Evolutionary conservation across 2,113 vertebrate genomes (phyloP).

Genomic region (Poeciliopsis turrubarensis): DNA sequence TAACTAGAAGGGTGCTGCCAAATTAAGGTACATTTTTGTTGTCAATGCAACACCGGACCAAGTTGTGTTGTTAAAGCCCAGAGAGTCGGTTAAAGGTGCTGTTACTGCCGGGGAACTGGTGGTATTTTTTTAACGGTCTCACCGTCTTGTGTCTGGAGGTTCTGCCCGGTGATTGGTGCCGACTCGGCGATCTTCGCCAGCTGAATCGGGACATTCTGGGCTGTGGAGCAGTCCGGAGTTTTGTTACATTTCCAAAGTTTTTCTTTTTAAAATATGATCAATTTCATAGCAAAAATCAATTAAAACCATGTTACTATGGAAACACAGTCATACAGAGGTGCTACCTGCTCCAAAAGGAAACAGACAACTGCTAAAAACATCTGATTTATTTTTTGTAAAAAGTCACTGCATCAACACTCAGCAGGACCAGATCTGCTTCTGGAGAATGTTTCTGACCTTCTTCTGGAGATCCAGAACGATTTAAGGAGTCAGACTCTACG

Average conservation of each 20-base stretch:
- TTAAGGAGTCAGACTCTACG: neutral
- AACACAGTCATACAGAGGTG: neutral
- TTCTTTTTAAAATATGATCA: too few relatives aligned
- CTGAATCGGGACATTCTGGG: neutral
- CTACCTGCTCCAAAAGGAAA: neutral
- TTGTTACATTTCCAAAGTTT: neutral
- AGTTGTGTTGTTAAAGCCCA: neutral
- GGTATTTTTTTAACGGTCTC: neutral
- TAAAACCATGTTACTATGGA: neutral
- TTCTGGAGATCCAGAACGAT: neutral
- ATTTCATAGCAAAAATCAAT: too few relatives aligned
- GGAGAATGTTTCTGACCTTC: neutral
- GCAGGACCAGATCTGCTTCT: neutral
- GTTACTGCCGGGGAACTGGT: neutral
- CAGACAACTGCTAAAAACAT: neutral
- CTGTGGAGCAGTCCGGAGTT: neutral
- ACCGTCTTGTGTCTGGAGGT: neutral
- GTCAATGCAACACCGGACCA: too few relatives aligned
- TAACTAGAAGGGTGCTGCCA: too few relatives aligned
- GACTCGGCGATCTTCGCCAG: neutral
- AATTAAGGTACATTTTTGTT: too few relatives aligned
- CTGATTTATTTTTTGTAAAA: neutral
- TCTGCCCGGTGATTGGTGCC: neutral
- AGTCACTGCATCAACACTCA: neutral
- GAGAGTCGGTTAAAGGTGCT: neutral